Percentiles rank a stretch among this genome's conserved stretches.
These are phyloP conservation scores for Strix aluco DNA, from an alignment of 2,113 vertebrate species.

Conservation along the genomic window DNA sequence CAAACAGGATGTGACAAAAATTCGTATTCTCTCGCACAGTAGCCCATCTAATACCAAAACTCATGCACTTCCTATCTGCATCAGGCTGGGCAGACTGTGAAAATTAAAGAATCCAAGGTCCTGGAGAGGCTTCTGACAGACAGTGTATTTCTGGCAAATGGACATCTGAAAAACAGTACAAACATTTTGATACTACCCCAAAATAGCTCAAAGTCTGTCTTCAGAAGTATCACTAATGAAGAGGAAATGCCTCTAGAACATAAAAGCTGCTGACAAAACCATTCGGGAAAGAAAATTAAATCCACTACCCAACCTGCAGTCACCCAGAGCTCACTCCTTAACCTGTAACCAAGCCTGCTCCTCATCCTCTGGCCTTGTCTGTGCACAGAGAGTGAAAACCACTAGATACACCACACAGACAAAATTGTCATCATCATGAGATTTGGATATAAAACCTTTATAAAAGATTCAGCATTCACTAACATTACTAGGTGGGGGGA, in stretches of 20 bases:
- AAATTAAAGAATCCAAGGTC: background rate
- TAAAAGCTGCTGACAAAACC: conserved; percentile 27
- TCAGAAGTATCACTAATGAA: background rate
- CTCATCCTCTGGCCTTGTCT: background rate
- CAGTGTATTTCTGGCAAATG: background rate
- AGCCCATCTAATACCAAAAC: background rate
- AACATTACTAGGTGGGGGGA: background rate
- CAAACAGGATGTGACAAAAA: background rate
- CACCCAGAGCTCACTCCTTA: background rate
- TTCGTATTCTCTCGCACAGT: accelerated
- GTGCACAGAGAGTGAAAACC: background rate
- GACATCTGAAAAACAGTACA: conserved; percentile 22
- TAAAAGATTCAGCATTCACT: background rate
- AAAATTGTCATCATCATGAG: background rate
- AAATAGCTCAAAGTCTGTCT: conserved; percentile 47
- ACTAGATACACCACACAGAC: background rate
- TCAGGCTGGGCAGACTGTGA: background rate
- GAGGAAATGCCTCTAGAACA: conserved; percentile 16
- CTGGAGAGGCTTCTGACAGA: background rate
- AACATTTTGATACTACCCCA: conserved; percentile 5
- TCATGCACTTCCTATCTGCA: background rate
- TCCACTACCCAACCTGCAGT: background rate
- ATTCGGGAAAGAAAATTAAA: background rate
- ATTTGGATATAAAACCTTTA: background rate
- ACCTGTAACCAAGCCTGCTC: background rate